Evolutionary conservation across 2,888 invertebrate genomes (phyloP).

Genomic region (Didymodactylos carnosus): DNA sequence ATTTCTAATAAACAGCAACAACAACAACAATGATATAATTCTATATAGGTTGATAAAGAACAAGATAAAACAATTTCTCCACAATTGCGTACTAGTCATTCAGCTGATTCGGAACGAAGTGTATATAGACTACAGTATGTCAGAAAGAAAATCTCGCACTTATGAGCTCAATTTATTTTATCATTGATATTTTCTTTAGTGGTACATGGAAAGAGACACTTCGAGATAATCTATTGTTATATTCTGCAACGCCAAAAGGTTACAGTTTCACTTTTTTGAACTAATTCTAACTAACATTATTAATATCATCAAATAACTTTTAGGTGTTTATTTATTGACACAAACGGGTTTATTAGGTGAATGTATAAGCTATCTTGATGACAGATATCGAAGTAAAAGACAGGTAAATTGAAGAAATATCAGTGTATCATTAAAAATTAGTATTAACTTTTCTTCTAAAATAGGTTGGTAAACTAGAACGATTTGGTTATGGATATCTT

Average conservation of each 20-base stretch:
- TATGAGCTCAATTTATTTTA: no score
- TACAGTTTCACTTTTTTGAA: background rate
- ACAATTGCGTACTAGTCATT: background rate
- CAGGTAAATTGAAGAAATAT: no score
- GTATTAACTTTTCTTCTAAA: no score
- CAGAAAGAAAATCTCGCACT: no score
- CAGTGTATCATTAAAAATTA: no score
- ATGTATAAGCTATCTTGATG: slow-evolving; percentile 4
- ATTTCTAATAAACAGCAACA: no score
- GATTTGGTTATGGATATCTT: slow-evolving; percentile 34
- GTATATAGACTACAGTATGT: no score
- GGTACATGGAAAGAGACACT: slow-evolving; percentile 32
- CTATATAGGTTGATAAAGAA: no score
- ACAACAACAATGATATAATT: no score
- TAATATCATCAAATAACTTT: no score
- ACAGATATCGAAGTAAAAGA: background rate
- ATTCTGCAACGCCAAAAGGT: slow-evolving; percentile 32
- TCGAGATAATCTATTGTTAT: slow-evolving; percentile 30
- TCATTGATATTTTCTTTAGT: no score
- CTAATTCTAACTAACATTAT: no score
- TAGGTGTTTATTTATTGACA: background rate
- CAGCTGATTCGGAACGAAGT: background rate
- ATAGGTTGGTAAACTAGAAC: slow-evolving; percentile 34
- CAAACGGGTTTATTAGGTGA: slow-evolving; percentile 3
- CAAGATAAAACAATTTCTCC: background rate